Conservation (phyloP, 2,113 vertebrate genomes). For the Sprattus sprattus region DNA sequence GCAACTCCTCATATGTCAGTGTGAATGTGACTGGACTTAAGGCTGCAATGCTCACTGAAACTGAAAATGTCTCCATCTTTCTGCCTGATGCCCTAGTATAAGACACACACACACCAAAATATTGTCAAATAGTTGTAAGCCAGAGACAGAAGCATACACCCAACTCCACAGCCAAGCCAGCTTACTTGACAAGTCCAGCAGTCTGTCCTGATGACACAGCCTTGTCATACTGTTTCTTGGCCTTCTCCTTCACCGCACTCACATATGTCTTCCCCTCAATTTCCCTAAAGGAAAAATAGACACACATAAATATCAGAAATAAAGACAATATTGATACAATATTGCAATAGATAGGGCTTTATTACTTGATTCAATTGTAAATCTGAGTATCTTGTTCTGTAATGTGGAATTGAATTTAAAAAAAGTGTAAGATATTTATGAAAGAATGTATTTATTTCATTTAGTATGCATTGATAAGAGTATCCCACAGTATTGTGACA, state of each 20-base stretch:
- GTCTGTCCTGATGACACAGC: conserved; percentile 84
- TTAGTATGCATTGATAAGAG: too few species aligned
- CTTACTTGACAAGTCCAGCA: conserved; percentile 88
- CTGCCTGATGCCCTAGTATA: conserved; percentile 81
- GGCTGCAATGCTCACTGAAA: conserved; percentile 82
- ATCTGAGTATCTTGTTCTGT: too few species aligned
- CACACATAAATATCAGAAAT: not conserved
- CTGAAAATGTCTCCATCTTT: conserved; percentile 89
- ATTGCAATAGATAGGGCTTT: not conserved
- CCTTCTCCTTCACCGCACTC: conserved; percentile 83
- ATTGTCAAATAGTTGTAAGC: not conserved
- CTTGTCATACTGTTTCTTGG: conserved; percentile 85
- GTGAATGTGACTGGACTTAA: conserved; percentile 80
- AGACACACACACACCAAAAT: not conserved
- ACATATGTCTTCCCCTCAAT: conserved; percentile 78
- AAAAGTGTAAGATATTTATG: too few species aligned
- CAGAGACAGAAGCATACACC: not conserved
- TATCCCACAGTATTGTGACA: not conserved
- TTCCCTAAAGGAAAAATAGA: conserved; percentile 68
- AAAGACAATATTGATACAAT: not conserved
- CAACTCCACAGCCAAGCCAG: not conserved
- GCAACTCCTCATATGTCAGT: conserved; percentile 87
- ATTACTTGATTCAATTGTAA: not conserved
- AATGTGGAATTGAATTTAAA: too few species aligned
- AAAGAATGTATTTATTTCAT: too few species aligned